phyloP scores from a whole-genome alignment of 2,797 vertebrate genomes.

The Otus scops region DNA sequence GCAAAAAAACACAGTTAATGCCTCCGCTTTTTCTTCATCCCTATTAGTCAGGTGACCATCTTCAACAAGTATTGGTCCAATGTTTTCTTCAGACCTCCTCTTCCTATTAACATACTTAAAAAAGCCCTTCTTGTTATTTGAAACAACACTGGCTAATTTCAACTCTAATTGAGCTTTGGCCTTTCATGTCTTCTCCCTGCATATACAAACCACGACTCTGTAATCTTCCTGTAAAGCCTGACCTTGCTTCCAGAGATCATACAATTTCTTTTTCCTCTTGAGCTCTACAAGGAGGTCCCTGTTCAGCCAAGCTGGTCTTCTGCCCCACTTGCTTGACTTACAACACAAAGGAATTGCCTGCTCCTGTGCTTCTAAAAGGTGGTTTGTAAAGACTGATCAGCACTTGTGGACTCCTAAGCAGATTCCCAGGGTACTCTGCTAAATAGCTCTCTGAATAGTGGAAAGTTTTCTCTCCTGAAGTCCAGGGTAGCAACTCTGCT shows the following conservation, averaged over 20 bases:
- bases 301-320: neutral
- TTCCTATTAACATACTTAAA: neutral
- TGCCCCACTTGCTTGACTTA: neutral
- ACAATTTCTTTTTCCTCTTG: neutral
- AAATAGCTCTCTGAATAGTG: neutral
- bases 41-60: neutral
- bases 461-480: neutral
- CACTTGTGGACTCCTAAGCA: neutral
- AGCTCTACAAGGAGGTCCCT: neutral
- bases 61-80: neutral
- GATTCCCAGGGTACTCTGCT: neutral
- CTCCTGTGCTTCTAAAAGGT: neutral
- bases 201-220: accelerated
- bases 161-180: neutral
- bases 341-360: neutral
- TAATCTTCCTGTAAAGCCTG: neutral
- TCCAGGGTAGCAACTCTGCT: neutral
- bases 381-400: neutral
- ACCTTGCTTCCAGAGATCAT: neutral
- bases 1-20: neutral
- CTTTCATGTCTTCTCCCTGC: neutral
- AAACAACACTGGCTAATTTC: neutral
- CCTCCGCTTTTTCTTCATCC: neutral
- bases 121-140: neutral
- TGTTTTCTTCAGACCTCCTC: neutral